A percentile compares a stretch with the other conserved stretches of the same genome.
Evolutionary conservation across 2,888 invertebrate genomes (phyloP).

Genomic region (Muschampia plurimacula): DNA sequence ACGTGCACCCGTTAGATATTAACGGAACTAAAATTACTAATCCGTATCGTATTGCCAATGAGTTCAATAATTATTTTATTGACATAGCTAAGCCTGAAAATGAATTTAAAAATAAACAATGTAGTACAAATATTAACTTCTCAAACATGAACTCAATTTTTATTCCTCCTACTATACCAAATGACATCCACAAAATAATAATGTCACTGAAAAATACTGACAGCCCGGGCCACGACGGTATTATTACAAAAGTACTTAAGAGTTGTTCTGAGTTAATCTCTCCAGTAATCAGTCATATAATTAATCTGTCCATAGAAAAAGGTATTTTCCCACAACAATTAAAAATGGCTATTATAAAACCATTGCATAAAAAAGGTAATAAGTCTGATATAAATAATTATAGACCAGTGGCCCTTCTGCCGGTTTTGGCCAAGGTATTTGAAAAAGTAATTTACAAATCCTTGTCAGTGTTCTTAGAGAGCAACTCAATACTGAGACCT

Average conservation of each 20-base stretch:
- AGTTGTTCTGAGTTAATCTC: background rate
- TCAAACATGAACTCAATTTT: background rate
- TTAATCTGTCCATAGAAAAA: background rate
- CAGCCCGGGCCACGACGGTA: background rate
- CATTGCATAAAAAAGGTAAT: too few species aligned
- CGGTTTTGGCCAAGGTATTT: background rate
- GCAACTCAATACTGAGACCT: background rate
- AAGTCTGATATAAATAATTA: too few species aligned
- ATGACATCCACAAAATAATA: background rate
- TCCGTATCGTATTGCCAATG: background rate
- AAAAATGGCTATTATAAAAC: too few species aligned
- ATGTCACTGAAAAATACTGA: background rate
- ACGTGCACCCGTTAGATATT: background rate
- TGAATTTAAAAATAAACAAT: background rate
- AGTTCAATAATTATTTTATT: background rate
- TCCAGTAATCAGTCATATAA: background rate
- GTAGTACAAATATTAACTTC: background rate
- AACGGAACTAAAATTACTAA: background rate
- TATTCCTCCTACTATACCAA: background rate
- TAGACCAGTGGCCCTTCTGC: background rate
- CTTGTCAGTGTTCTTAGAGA: background rate
- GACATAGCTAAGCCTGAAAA: background rate
- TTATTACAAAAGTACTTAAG: constrained; percentile 4
- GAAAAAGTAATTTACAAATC: constrained; percentile 3
- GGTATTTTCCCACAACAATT: background rate